Evolutionary conservation across 2,888 invertebrate species (phyloP), one percentile per base, ranked within the genome.

Genomic region (Apodemia duryi): DNA sequence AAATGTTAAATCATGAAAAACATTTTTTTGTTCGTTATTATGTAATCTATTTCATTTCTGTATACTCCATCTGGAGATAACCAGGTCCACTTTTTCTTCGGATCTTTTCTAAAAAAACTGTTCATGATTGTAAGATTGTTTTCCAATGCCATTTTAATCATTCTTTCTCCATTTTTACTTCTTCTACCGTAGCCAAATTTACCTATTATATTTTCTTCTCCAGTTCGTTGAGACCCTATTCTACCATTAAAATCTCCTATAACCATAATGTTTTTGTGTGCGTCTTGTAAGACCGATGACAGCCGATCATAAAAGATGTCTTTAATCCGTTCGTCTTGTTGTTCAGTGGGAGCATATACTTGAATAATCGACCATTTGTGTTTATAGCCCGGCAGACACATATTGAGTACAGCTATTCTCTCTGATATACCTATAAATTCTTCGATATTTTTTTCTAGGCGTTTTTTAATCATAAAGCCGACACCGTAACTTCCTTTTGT

Each of bases 211-310:
- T 61, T 61, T 64, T 64, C 61, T 64, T 64, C 64, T 4, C 64
- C 61, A n/a, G 46, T 13, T 61, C n/a, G 61, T 54, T 65, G 65
- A n/a, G 32, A 43, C 2, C 69, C 66, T 66, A 69, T 68, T 64
- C 61, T 65, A 11, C 65, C 67, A 63, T 68, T 68, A 46, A 68
- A 66, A 43, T 68, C 68, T 63, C 65, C 68, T 21, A 68, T 66
- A 52, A 69, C 67, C 29, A 69, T 61, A 57, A 66, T 32, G 51
- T 69, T 66, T 65, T 67, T 67, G 62, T 69, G 66, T 63, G 38
- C 6, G 2, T 60, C 29, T 60, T 60, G 60, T 32, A 60, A 60
- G 4, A 29, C 29, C 35, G 11, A 60, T 60, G 60, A 60, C 35
- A 60, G 28, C 11, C 35, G 60, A 6, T 60, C 60, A 28, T 60